Evolutionary conservation across 2,888 invertebrate species (phyloP).

Genomic region (Reticulitermes lucifugus): DNA sequence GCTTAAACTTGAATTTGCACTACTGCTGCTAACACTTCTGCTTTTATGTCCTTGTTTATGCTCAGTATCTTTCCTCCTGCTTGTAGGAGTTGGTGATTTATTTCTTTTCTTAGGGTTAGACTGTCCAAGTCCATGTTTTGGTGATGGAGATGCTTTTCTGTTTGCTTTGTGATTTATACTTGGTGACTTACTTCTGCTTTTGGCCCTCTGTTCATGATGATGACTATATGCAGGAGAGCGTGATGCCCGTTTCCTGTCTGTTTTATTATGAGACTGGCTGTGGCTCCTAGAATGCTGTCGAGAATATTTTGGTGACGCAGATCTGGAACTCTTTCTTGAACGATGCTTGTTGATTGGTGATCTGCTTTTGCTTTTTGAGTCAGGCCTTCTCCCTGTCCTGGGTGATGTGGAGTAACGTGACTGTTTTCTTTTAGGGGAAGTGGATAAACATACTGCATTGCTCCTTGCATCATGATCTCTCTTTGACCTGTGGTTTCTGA

Average conservation of each 20-base stretch:
- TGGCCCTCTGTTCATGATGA: slow-evolving; percentile 19
- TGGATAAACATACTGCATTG: slow-evolving; percentile 1
- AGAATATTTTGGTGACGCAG: slow-evolving; percentile 28
- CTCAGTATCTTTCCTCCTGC: slow-evolving; percentile 6
- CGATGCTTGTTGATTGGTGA: slow-evolving; percentile 46
- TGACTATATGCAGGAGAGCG: slow-evolving; percentile 19
- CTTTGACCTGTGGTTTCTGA: slow-evolving; percentile 33
- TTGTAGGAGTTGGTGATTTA: slow-evolving; percentile 21
- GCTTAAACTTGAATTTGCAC: slow-evolving; percentile 66
- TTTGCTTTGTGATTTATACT: slow-evolving; percentile 3
- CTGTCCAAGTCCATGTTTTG: slow-evolving; percentile 24
- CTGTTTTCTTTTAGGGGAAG: slow-evolving; percentile 52
- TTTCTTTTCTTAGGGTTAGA: slow-evolving; percentile 38
- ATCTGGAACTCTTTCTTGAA: slow-evolving; percentile 38
- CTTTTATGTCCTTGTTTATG: slow-evolving; percentile 20
- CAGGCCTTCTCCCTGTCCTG: slow-evolving; percentile 53
- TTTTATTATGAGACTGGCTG: slow-evolving; percentile 25
- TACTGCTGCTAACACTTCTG: slow-evolving; percentile 34
- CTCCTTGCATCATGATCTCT: slow-evolving; percentile 10
- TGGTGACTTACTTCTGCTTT: slow-evolving; percentile 46
- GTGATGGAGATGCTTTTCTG: slow-evolving; percentile 30
- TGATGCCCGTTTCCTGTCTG: slow-evolving; percentile 33
- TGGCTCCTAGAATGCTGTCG: slow-evolving; percentile 35
- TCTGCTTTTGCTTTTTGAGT: slow-evolving; percentile 53
- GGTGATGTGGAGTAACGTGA: slow-evolving; percentile 55